These are phyloP conservation scores for Corythaeola cristata DNA, from an alignment of 2,113 vertebrate species.

Conservation along the genomic window DNA sequence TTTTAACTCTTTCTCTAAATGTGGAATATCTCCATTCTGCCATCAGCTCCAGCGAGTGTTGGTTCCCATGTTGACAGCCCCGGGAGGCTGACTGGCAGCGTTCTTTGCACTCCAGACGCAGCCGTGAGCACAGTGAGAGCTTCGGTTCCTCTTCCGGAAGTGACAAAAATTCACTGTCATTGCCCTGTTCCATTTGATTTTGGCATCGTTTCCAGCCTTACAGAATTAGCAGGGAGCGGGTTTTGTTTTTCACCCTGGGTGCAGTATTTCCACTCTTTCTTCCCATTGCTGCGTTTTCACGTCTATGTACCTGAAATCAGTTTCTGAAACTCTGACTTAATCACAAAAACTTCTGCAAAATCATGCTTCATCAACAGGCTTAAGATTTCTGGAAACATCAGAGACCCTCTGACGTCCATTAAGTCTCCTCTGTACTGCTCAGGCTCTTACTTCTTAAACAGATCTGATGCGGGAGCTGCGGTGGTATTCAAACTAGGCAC, in stretches of 20 bases:
- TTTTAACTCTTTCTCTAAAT: not conserved
- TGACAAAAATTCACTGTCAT: constrained; percentile 15
- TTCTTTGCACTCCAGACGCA: constrained; percentile 19
- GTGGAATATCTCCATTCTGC: constrained; percentile 12
- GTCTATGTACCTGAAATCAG: not conserved
- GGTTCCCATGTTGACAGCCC: not conserved
- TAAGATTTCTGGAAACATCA: not conserved
- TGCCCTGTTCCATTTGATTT: not conserved
- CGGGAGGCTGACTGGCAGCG: not conserved
- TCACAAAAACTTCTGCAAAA: not conserved
- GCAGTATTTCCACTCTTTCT: not conserved
- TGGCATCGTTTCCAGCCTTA: not conserved
- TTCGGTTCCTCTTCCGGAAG: not conserved
- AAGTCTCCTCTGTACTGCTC: not conserved
- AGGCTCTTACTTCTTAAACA: not conserved
- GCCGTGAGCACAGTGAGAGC: not conserved
- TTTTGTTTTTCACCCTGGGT: not conserved
- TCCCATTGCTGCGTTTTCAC: not conserved
- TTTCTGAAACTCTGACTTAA: not conserved
- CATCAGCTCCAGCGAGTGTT: not conserved
- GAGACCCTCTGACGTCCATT: not conserved
- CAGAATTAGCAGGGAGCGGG: not conserved
- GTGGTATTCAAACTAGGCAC: not conserved
- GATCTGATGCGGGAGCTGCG: not conserved
- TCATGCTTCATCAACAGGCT: not conserved